Conservation (phyloP, 2,888 invertebrate species). For the Tipula unca region DNA sequence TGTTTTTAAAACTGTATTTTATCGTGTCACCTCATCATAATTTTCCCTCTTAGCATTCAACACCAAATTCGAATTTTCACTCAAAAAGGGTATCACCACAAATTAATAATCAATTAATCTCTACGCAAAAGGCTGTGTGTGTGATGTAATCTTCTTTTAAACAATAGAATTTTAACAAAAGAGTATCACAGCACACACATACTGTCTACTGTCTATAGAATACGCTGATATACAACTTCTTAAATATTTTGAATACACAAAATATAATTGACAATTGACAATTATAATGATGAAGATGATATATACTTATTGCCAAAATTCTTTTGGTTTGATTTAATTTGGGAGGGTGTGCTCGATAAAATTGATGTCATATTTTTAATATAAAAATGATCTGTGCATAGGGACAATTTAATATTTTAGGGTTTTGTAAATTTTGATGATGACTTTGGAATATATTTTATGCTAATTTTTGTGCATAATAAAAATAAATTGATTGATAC, state of each 20-base stretch:
- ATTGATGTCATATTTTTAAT: neutral
- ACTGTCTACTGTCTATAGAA: neutral
- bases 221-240: neutral
- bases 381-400: neutral
- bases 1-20: neutral
- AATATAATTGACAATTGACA: neutral
- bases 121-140: neutral
- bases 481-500: neutral
- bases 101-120: neutral
- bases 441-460: neutral
- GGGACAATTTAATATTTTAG: neutral
- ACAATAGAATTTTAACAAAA: neutral
- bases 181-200: neutral
- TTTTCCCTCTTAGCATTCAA: neutral
- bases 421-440: neutral
- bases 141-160: neutral
- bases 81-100: neutral
- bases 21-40: neutral
- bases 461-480: neutral
- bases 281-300: neutral
- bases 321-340: neutral
- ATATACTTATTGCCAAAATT: neutral
- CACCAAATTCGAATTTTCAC: neutral
- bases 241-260: neutral
- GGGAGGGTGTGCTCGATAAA: neutral